Evolutionary conservation across 2,113 vertebrate genomes (phyloP).

Genomic region (Corythornis madagascariensis): DNA sequence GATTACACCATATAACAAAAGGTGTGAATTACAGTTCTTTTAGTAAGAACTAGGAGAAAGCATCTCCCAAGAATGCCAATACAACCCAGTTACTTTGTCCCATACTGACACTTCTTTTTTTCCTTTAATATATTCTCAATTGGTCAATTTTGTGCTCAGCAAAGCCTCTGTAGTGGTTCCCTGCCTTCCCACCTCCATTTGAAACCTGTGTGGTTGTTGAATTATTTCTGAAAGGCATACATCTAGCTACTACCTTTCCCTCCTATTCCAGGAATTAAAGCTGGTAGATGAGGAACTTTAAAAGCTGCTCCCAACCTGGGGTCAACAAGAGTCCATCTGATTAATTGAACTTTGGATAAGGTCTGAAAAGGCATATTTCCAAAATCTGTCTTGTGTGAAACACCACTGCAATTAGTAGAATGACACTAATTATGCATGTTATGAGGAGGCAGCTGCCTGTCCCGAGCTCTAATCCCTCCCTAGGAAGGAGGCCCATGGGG

Average conservation of each 20-base stretch:
- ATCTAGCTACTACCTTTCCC: background rate
- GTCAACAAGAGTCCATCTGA: background rate
- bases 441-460: background rate
- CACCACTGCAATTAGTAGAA: background rate
- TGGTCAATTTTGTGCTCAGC: background rate
- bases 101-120: fast-evolving
- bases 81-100: background rate
- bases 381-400: background rate
- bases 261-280: background rate
- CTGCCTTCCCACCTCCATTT: background rate
- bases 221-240: background rate
- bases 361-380: background rate
- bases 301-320: background rate
- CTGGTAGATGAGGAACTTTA: background rate
- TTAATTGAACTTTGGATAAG: background rate
- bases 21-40: background rate
- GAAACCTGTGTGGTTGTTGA: background rate
- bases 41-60: background rate
- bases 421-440: background rate
- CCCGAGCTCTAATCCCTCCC: background rate
- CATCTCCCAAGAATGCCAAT: background rate
- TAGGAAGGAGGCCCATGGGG: fast-evolving
- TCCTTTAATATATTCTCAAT: background rate
- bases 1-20: background rate
- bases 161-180: background rate